Conservation (phyloP, 2,888 invertebrate genomes). For the Leucophenga maculata region DNA sequence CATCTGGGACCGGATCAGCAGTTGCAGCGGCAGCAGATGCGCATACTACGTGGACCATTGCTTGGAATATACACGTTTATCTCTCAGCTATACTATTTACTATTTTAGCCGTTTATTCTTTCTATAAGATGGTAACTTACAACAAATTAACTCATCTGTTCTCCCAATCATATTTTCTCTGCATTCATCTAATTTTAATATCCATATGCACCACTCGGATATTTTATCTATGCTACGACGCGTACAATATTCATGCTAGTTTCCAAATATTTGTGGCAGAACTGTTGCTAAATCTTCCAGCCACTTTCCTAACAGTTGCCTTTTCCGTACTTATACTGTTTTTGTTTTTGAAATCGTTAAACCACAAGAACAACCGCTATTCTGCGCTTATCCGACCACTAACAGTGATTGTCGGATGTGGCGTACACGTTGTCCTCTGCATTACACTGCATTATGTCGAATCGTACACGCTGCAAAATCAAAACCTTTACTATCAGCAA, state of each 20-base stretch:
- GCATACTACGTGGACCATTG: slow-evolving; percentile 81
- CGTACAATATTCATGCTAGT: slow-evolving; percentile 89
- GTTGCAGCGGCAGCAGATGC: slow-evolving; percentile 50
- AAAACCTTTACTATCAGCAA: slow-evolving; percentile 67
- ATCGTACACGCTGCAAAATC: slow-evolving; percentile 72
- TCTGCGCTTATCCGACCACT: slow-evolving; percentile 83
- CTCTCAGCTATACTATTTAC: slow-evolving; percentile 88
- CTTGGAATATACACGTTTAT: slow-evolving; percentile 94
- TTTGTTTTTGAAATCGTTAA: slow-evolving; percentile 84
- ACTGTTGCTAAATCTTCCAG: slow-evolving; percentile 86
- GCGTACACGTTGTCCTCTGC: slow-evolving; percentile 85
- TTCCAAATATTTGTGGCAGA: slow-evolving; percentile 86
- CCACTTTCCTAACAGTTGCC: slow-evolving; percentile 90
- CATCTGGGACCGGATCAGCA: slow-evolving; percentile 35
- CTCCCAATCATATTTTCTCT: slow-evolving; percentile 89
- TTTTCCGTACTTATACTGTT: slow-evolving; percentile 91
- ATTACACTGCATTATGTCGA: slow-evolving; percentile 87
- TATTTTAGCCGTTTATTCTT: slow-evolving; percentile 86
- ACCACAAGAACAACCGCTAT: slow-evolving; percentile 81
- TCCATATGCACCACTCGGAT: slow-evolving; percentile 87
- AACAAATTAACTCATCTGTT: slow-evolving; percentile 90
- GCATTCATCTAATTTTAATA: slow-evolving; percentile 86
- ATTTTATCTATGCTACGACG: slow-evolving; percentile 91
- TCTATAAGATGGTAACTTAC: slow-evolving; percentile 88
- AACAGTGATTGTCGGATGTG: slow-evolving; percentile 84